Conservation (phyloP, 2,797 vertebrate genomes). For the Syngnathus acus region DNA sequence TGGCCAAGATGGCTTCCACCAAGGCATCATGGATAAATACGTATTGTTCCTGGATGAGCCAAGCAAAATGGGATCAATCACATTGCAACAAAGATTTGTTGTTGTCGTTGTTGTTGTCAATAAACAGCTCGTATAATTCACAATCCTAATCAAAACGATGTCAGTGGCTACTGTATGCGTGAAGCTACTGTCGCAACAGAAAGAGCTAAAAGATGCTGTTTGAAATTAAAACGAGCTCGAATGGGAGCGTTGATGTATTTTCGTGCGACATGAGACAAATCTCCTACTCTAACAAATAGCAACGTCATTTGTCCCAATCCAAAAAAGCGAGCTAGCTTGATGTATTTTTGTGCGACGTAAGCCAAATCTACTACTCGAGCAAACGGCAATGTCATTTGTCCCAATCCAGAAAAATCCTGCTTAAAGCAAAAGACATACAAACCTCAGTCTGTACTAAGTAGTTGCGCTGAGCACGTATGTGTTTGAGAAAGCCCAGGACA, state of each 20-base stretch:
- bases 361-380: neutral
- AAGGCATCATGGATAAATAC: constrained; percentile 93
- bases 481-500: constrained; percentile 89
- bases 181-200: neutral
- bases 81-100: neutral
- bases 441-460: constrained; percentile 96
- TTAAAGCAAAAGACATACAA: constrained; percentile 8
- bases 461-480: constrained; percentile 94
- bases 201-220: neutral
- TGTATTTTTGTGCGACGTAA: too few relatives aligned
- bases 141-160: neutral
- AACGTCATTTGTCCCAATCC: neutral
- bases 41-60: constrained; percentile 81
- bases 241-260: too few relatives aligned
- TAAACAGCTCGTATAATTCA: neutral
- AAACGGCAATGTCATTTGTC: neutral
- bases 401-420: neutral
- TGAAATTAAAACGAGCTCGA: neutral
- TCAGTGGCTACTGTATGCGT: too few relatives aligned
- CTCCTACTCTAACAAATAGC: neutral
- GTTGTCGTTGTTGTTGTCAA: neutral
- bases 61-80: neutral
- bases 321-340: neutral
- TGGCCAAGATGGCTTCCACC: constrained; percentile 88
- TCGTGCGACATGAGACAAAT: neutral